Base-by-base conservation (phyloP, 2,797 vertebrate species). In the Rousettus madagascariensis region DNA sequence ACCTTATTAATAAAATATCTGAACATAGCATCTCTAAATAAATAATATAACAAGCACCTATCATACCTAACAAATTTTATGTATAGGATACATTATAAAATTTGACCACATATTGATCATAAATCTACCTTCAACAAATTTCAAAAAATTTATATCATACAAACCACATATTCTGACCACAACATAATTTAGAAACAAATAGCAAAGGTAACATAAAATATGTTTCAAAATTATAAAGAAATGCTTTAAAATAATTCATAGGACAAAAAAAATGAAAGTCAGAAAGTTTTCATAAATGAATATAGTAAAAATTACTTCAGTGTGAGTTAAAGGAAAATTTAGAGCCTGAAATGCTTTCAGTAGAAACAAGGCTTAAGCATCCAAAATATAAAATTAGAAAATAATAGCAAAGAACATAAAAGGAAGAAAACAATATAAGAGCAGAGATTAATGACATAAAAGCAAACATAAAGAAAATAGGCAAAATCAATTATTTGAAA, bases 311-410 rank as follows among this genome's bases (percentile, higher is more conserved):
- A 66, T 71, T n/a, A 36, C 11, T 8, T 84, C 78, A 51, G n/a
- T 66, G 17, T 20, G n/a, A 86, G 4, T 57, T 66, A 72, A 36
- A 86, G 8, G 69, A 20, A 77, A 95, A 53, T 36, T n/a, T 88
- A 36, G 36, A 77, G 33, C 16, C 41, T 38, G 13, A 92, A 46
- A 83, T 61, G 15, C 12, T 95, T 71, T 43, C 12, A 71, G 20
- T 46, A 57, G 51, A 43, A 46, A 51, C 65, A 46, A 55, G 26
- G 2, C 36, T 55, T 8, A 72, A 51, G 3, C 6, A 89, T 41
- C 20, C 12, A 85, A 95, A 93, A 85, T 55, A 85, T 66, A 22
- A 93, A 95, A 66, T 93, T 85, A 49, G 11, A 72, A 72, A 65
- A 49, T 28, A 63, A 79, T 8, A n/a, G 46, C n/a, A 86, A 78